Evolutionary conservation across 2,888 invertebrate species (phyloP).

Genomic region (Dastarcus helophoroides): DNA sequence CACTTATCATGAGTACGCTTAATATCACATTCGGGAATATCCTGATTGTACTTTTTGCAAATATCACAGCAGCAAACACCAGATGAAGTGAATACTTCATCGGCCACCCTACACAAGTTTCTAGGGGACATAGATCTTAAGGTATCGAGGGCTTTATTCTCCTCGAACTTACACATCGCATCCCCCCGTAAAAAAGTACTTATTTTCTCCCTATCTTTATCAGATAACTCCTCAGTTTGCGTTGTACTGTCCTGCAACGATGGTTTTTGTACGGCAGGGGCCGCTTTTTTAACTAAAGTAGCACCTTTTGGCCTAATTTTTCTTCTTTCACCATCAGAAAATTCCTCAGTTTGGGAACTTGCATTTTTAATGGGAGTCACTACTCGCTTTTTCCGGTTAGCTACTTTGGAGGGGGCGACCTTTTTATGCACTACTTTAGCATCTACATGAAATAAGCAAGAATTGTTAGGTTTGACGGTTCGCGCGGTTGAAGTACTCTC

Average conservation of each 20-base stretch:
- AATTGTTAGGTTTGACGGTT: too few species aligned
- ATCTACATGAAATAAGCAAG: too few species aligned
- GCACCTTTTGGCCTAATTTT: too few species aligned
- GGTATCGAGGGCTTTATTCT: conserved; percentile 34
- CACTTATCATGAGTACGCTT: conserved; percentile 10
- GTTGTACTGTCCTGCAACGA: conserved; percentile 5
- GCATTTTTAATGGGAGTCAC: not conserved
- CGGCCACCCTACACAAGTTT: conserved; percentile 28
- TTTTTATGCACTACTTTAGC: too few species aligned
- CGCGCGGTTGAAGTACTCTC: too few species aligned
- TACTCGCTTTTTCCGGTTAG: not conserved
- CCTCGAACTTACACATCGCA: conserved; percentile 33
- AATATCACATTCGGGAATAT: conserved; percentile 21
- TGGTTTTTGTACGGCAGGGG: too few species aligned
- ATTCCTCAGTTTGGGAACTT: not conserved
- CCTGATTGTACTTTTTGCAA: conserved; percentile 27
- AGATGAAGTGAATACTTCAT: conserved; percentile 19
- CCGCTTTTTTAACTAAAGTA: not conserved
- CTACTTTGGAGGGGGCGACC: conserved; percentile 5
- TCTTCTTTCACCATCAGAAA: conserved; percentile 1
- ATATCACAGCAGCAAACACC: conserved; percentile 27
- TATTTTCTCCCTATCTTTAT: conserved; percentile 21
- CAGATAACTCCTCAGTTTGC: conserved; percentile 5
- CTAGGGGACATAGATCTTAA: conserved; percentile 34
- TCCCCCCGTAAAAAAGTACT: conserved; percentile 33